Conservation (phyloP, 2,797 vertebrate genomes). For the Distichodus sexfasciatus region DNA sequence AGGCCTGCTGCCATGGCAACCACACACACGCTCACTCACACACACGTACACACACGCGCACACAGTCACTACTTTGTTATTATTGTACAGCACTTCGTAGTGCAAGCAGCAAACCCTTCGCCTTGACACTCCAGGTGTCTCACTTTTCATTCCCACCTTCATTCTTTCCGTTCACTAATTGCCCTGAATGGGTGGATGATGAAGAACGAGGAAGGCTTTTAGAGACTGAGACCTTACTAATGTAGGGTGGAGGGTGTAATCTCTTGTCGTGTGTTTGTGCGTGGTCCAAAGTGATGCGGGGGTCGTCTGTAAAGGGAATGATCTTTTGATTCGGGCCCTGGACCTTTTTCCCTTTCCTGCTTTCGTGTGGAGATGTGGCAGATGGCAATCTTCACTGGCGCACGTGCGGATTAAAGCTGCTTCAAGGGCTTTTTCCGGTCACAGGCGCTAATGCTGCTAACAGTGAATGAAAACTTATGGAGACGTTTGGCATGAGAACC, state of each 20-base stretch:
- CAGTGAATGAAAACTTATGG: no score
- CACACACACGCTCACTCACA: conserved; percentile 26
- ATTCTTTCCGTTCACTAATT: conserved; percentile 19
- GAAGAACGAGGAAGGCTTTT: no score
- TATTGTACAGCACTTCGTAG: conserved; percentile 34
- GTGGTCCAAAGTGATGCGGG: conserved; percentile 5
- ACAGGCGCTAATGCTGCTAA: no score
- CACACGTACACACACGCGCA: no score
- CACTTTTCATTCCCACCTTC: conserved; percentile 31
- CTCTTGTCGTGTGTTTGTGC: background rate
- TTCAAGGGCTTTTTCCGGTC: conserved; percentile 75
- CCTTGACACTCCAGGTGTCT: conserved; percentile 45
- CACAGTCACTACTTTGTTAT: conserved; percentile 36
- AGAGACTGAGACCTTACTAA: no score
- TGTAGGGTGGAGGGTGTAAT: no score
- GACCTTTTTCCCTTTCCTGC: conserved; percentile 48
- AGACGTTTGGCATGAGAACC: no score
- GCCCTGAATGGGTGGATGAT: background rate
- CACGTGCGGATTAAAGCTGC: conserved; percentile 80
- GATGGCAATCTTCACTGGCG: conserved; percentile 75
- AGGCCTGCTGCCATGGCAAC: conserved; percentile 50
- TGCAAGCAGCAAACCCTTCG: conserved; percentile 14
- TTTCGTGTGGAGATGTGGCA: conserved; percentile 65
- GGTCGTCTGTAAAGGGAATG: conserved; percentile 34
- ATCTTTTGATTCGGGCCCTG: conserved; percentile 45